Conservation (phyloP, 2,797 vertebrate genomes). For the Myotis vivesi region DNA sequence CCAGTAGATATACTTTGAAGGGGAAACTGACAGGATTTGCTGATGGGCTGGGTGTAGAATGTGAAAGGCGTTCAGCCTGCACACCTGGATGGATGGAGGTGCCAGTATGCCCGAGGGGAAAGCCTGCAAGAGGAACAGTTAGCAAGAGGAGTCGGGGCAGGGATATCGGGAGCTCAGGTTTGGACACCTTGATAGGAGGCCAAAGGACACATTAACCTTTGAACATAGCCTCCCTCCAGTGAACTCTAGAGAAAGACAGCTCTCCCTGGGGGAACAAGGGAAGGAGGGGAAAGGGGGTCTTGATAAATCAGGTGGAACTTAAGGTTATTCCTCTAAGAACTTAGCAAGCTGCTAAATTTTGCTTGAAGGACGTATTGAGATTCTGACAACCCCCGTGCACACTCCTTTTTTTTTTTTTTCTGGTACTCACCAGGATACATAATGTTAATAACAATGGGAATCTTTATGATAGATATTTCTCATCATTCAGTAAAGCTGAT, state of each 20-base stretch:
- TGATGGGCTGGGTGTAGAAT: neutral
- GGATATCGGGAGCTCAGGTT: neutral
- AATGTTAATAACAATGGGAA: neutral
- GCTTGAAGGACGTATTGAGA: neutral
- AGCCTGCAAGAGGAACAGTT: neutral
- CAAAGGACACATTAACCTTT: neutral
- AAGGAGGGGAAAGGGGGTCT: neutral
- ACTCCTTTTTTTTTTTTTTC: neutral
- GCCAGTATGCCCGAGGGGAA: neutral
- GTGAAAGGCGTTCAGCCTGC: neutral
- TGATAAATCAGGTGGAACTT: neutral
- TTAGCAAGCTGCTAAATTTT: neutral
- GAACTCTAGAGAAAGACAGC: neutral
- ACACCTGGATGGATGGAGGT: neutral
- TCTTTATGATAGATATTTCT: neutral
- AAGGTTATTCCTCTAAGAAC: neutral
- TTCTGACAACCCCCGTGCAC: neutral
- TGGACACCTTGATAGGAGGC: neutral
- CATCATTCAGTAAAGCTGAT: neutral
- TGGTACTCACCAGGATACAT: neutral
- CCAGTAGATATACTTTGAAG: neutral
- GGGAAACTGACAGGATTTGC: neutral
- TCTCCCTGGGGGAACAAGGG: neutral
- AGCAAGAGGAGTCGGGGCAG: neutral
- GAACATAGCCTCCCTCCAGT: neutral